Evolutionary conservation across 1,140 invertebrate genomes (phyloP).

Genomic region (Marisa cornuarietis): DNA sequence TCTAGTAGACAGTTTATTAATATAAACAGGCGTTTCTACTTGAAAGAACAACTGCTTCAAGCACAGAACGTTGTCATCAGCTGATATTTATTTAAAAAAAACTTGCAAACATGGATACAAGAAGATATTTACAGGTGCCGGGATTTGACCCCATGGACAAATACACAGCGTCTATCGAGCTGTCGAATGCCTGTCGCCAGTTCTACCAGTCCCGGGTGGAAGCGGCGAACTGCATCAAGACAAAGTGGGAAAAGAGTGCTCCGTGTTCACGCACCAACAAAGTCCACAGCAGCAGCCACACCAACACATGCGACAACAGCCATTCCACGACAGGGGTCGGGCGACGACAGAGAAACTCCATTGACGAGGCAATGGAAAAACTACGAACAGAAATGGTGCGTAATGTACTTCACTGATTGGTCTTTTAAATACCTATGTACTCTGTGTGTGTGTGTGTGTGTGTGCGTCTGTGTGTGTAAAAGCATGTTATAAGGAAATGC

Average conservation of each 20-base stretch:
- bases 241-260: slow-evolving; percentile 22
- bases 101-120: slow-evolving; percentile 18
- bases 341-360: slow-evolving; percentile 30
- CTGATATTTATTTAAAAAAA: not conserved
- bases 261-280: slow-evolving; percentile 11
- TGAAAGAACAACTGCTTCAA: no score
- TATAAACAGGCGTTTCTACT: no score
- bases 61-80: no score
- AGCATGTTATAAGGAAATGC: no score
- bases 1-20: no score
- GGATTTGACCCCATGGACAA: slow-evolving; percentile 32
- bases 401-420: not conserved
- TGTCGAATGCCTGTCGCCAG: slow-evolving; percentile 52
- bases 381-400: slow-evolving; percentile 50
- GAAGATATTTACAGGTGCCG: not conserved
- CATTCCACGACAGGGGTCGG: not conserved
- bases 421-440: not conserved
- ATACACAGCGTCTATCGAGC: slow-evolving; percentile 54
- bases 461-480: not conserved
- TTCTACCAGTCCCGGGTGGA: slow-evolving; percentile 53
- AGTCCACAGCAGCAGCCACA: slow-evolving; percentile 13
- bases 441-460: not conserved
- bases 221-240: slow-evolving; percentile 39
- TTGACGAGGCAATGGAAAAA: slow-evolving; percentile 48
- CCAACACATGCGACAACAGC: slow-evolving; percentile 6